phyloP scores from a whole-genome alignment of 2,888 invertebrate species.

The Drosophila tanythrix region DNA sequence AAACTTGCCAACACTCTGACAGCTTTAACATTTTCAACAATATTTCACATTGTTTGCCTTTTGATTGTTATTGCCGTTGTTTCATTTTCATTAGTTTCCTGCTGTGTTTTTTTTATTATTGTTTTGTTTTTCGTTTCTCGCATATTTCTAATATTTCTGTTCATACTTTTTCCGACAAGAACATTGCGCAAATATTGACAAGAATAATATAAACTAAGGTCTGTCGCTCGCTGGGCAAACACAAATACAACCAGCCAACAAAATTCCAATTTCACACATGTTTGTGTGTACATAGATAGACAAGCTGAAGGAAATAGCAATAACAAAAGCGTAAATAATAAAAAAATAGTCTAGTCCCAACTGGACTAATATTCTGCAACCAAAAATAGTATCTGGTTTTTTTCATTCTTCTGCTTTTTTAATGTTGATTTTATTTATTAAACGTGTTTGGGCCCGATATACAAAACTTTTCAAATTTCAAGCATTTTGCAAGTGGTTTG shows the following conservation, averaged over 20 bases:
- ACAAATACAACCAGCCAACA: conserved; percentile 22
- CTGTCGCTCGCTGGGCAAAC: conserved; percentile 45
- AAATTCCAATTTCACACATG: conserved; percentile 16
- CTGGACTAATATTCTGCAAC: conserved; percentile 37
- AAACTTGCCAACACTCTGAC: conserved; percentile 23
- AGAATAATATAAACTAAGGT: conserved; percentile 43
- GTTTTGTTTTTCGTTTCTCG: conserved; percentile 19
- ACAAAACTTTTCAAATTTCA: not conserved
- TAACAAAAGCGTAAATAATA: conserved; percentile 6
- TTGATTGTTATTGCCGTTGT: conserved; percentile 31
- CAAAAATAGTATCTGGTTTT: conserved; percentile 30
- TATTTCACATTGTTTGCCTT: conserved; percentile 50
- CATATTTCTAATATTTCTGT: conserved; percentile 13
- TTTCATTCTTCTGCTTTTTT: not conserved
- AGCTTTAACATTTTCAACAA: conserved; percentile 39
- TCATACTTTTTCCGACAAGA: conserved; percentile 32
- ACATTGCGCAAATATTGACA: conserved; percentile 63
- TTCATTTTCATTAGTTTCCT: conserved; percentile 10
- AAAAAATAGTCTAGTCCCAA: conserved; percentile 24
- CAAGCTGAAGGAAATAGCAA: conserved; percentile 3
- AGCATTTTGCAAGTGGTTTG: not conserved
- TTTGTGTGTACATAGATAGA: not conserved
- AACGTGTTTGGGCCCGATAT: conserved; percentile 26
- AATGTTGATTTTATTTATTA: conserved; percentile 33
- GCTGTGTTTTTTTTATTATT: not conserved